Percentiles rank a stretch among this genome's conserved stretches.
phyloP scores from a whole-genome alignment of 2,888 invertebrate genomes.

The Campoplex nolae region DNA sequence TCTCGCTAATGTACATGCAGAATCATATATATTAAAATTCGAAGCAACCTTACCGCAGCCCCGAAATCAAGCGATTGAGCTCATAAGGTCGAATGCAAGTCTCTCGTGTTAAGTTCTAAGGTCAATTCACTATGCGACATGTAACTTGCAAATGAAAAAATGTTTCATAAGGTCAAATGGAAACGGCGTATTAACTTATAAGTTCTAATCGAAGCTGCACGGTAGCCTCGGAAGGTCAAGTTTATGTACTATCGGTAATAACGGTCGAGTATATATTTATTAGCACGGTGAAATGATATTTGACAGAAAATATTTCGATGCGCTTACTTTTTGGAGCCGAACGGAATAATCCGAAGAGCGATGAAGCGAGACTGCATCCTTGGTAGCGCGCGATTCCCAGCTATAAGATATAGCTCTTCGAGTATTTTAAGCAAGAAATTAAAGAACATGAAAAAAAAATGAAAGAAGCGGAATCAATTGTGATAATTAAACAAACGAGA shows the following conservation, averaged over 20 bases:
- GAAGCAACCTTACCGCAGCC: neutral
- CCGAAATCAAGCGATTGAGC: neutral
- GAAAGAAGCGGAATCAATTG: too few species aligned
- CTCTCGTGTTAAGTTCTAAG: neutral
- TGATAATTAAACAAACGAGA: neutral
- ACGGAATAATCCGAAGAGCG: neutral
- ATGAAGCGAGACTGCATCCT: too few species aligned
- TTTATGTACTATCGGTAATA: constrained; percentile 1
- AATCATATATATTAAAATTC: neutral
- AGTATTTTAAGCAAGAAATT: neutral
- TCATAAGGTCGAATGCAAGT: neutral
- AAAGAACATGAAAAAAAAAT: neutral
- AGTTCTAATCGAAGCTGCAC: constrained; percentile 4
- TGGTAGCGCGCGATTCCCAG: neutral
- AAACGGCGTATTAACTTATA: constrained; percentile 4
- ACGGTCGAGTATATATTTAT: constrained; percentile 4
- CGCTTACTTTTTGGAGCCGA: neutral
- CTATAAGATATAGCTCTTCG: neutral
- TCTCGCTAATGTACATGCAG: neutral
- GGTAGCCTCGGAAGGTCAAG: constrained; percentile 3
- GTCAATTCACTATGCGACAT: neutral
- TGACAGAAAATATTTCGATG: neutral
- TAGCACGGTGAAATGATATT: neutral
- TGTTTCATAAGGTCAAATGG: constrained; percentile 5
- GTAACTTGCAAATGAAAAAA: neutral